Base-by-base conservation (phyloP, 37 sponge, comb jelly and placozoan genomes). In the Haliclona indistincta region DNA sequence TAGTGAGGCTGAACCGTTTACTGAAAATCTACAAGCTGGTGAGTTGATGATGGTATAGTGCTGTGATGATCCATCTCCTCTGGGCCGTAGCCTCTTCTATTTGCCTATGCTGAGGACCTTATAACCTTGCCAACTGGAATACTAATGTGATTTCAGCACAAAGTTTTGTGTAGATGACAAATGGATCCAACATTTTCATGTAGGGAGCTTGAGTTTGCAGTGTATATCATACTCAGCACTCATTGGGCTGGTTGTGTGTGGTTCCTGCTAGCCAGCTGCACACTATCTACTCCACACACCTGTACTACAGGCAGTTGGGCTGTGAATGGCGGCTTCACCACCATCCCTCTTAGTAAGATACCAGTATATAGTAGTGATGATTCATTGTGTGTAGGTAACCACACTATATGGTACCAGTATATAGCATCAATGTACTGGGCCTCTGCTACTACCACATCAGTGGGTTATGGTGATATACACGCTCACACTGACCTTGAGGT, bases 381-480 rank as follows among this genome's bases (percentile, higher is more conserved):
- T n/a, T n/a, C n/a, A n/a, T n/a, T n/a, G n/a, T n/a, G 33, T 38
- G 56, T 32, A 71, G 52, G 30, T 53, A 52, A 3, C 17, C 1
- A 51, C 55, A 52, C 68, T 28, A 40, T 15, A 1, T 22, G 44
- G 2, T 1, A 40, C 22, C 42, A 38, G 67, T 65, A 38, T 38
- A 23, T 68, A 20, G 2, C 20, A 23, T 93, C 93, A 7, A 28
- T 93, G 52, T 93, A 93, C 77, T 93, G 86, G 85, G 70, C 88
- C 28, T 47, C 85, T 22, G 81, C 89, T 11, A 93, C 93, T 41
- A 74, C 73, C 35, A 87, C 89, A 20, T 82, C 93, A 22, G 90
- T 88, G 2, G 93, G 93, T 4, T 93, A 88, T 64, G 93, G 93
- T 43, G 93, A 93, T 36, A 80, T 93, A n/a, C 61, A 55, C 43